A percentile compares a stretch with the other conserved stretches of the same genome.
Evolutionary conservation across 2,888 invertebrate genomes (phyloP).

Genomic region (Nemoura dubitans): DNA sequence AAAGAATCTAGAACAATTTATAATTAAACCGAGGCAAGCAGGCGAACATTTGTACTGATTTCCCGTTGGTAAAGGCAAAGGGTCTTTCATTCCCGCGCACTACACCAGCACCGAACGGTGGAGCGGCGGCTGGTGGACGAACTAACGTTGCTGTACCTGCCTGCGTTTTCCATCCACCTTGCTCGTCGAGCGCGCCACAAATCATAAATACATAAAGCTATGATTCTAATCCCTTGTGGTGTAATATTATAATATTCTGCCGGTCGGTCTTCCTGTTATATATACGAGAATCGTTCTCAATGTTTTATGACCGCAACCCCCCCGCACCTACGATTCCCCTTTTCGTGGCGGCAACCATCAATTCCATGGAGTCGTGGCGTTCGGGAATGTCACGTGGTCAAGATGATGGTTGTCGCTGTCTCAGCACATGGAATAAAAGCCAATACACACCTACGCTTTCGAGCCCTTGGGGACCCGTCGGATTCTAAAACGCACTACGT

Average conservation of each 20-base stretch:
- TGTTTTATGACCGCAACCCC: not conserved
- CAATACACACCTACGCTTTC: too few species aligned
- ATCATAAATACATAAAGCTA: not conserved
- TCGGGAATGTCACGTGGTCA: not conserved
- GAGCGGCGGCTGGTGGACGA: not conserved
- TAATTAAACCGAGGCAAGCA: constrained; percentile 38
- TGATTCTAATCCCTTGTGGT: constrained; percentile 3
- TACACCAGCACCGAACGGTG: not conserved
- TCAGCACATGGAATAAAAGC: too few species aligned
- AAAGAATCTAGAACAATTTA: constrained; percentile 42
- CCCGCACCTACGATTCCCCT: too few species aligned
- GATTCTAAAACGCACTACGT: too few species aligned
- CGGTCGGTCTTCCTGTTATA: constrained; percentile 3
- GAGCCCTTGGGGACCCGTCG: too few species aligned
- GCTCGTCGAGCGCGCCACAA: not conserved
- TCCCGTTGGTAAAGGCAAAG: constrained; percentile 28
- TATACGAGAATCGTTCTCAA: not conserved
- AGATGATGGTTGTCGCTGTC: not conserved
- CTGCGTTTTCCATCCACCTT: not conserved
- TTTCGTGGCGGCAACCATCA: not conserved
- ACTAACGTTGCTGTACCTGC: not conserved
- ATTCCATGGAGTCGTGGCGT: not conserved
- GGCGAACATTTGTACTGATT: constrained; percentile 25
- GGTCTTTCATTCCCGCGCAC: not conserved
- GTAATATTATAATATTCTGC: constrained; percentile 7